These are phyloP conservation scores for Platysternon megacephalum DNA, from an alignment of 2,113 vertebrate species.

Conservation along the genomic window DNA sequence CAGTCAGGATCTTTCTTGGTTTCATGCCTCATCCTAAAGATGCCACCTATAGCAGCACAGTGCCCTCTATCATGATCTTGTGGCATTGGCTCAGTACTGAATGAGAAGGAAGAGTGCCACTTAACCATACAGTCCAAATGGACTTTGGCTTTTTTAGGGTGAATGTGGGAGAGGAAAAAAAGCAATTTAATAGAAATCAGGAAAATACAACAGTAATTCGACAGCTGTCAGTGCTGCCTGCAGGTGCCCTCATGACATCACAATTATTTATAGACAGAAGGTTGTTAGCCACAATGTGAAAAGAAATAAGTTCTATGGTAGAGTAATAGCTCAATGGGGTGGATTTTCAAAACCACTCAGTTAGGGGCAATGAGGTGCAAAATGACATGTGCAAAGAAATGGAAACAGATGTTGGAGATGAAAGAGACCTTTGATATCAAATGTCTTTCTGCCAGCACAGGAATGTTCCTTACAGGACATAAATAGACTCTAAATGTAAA, in stretches of 20 bases:
- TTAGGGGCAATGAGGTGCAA: conserved; percentile 71
- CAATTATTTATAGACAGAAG: conserved; percentile 61
- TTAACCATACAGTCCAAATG: not conserved
- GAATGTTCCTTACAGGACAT: not conserved
- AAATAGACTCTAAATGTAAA: not conserved
- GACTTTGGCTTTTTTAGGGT: not conserved
- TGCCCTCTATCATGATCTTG: not conserved
- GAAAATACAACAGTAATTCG: not conserved
- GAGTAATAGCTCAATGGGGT: not conserved
- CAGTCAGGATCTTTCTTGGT: not conserved
- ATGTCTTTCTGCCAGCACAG: not conserved
- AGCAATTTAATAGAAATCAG: not conserved
- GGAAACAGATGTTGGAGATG: not conserved
- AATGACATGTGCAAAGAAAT: conserved; percentile 50
- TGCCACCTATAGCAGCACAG: rapidly evolving
- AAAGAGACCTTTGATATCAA: not conserved
- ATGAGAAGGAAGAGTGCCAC: not conserved
- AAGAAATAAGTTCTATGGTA: not conserved
- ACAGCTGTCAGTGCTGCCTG: conserved; percentile 31
- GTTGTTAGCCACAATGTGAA: conserved; percentile 42
- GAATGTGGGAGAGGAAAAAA: not conserved
- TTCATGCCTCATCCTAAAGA: not conserved
- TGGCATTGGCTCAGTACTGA: rapidly evolving
- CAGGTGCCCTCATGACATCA: not conserved
- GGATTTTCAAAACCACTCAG: conserved; percentile 56